Evolutionary conservation across 2,888 invertebrate genomes (phyloP).

Genomic region (Hirtodrosophila cameraria): DNA sequence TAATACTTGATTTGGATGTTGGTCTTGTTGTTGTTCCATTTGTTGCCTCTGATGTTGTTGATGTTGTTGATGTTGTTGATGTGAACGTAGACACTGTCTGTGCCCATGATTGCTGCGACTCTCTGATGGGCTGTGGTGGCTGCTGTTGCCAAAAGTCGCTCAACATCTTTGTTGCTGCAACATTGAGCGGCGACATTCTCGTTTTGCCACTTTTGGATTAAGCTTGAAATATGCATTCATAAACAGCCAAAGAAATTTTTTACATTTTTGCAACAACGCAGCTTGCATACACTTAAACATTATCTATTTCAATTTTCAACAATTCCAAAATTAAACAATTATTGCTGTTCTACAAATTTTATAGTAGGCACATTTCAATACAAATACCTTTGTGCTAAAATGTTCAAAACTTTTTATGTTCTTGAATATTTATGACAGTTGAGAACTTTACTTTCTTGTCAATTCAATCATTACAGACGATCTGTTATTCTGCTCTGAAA

Average conservation of each 20-base stretch:
- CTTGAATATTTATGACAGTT: no score
- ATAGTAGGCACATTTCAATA: no score
- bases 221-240: constrained; percentile 78
- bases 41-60: constrained; percentile 10
- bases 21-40: constrained; percentile 1
- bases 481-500: no score
- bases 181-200: constrained; percentile 66
- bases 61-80: constrained; percentile 28
- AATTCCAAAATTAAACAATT: no score
- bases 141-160: constrained; percentile 68
- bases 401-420: no score
- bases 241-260: constrained; percentile 57
- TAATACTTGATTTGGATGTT: constrained; percentile 31
- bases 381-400: no score
- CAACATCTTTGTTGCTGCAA: constrained; percentile 61
- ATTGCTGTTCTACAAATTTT: no score
- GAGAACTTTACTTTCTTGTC: no score
- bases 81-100: constrained; percentile 44
- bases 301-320: no score
- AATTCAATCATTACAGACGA: no score
- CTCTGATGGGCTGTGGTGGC: no score
- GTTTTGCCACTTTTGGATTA: constrained; percentile 79
- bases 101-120: constrained; percentile 27
- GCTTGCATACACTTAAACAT: constrained; percentile 36
- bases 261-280: constrained; percentile 4